Conservation (phyloP, 2,888 invertebrate species). For the Leucophenga montana region DNA sequence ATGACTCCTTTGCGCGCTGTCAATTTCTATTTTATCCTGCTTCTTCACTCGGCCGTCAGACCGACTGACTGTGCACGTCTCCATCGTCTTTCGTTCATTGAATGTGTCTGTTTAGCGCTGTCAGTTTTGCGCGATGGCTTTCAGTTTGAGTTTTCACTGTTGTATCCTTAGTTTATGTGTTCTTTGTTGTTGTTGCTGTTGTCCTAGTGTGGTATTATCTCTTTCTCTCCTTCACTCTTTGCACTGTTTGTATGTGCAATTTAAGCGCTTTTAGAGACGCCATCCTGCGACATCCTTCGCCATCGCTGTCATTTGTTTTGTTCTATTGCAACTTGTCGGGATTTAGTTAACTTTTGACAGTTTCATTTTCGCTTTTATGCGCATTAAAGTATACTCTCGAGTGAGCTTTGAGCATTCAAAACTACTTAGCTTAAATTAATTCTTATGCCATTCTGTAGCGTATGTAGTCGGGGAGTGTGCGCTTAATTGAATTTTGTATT, state of each 20-base stretch:
- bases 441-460: conserved; percentile 23
- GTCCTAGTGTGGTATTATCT: no score
- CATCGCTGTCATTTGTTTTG: not conserved
- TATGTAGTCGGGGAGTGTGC: no score
- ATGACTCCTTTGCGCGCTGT: conserved; percentile 21
- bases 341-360: conserved; percentile 61
- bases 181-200: no score
- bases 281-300: not conserved
- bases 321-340: conserved; percentile 55
- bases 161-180: conserved; percentile 8
- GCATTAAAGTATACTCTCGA: not conserved
- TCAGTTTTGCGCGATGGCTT: not conserved
- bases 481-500: no score
- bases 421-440: not conserved
- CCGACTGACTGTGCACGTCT: no score
- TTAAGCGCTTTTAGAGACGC: conserved; percentile 42
- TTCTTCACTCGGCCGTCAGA: not conserved
- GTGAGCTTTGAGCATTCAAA: not conserved
- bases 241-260: conserved; percentile 44
- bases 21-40: conserved; percentile 18
- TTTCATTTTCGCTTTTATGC: conserved; percentile 22
- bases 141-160: not conserved
- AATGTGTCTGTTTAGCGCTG: conserved; percentile 9
- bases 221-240: no score
- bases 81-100: conserved; percentile 12